Conservation (phyloP, 2,888 invertebrate genomes). For the Nomada flava region DNA sequence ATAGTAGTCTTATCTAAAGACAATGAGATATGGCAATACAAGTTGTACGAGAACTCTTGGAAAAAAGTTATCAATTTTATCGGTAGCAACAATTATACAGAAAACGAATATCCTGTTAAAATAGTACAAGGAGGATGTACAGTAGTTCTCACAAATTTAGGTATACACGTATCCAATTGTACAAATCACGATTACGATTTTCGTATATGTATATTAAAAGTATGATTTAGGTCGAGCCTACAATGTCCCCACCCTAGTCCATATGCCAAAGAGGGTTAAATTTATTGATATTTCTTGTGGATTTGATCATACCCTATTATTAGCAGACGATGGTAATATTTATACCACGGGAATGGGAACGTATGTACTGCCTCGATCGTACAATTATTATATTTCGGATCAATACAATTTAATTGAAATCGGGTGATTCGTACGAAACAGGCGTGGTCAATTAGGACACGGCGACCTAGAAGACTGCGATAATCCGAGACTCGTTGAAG, state of each 20-base stretch:
- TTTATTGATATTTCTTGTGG: constrained; percentile 90
- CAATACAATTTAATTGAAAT: constrained; percentile 5
- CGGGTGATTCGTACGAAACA: constrained; percentile 78
- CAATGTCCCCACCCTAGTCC: constrained; percentile 87
- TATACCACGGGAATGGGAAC: constrained; percentile 94
- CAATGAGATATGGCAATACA: constrained; percentile 78
- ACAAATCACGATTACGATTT: background rate
- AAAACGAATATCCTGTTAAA: constrained; percentile 75
- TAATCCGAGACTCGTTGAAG: constrained; percentile 89
- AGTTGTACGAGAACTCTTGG: constrained; percentile 76
- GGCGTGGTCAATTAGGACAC: constrained; percentile 95
- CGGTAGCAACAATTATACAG: constrained; percentile 48
- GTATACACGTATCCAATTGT: constrained; percentile 53
- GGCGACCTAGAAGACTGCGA: constrained; percentile 88
- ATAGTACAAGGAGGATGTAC: constrained; percentile 74
- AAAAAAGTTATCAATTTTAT: constrained; percentile 76
- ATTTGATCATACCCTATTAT: constrained; percentile 91
- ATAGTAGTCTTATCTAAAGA: constrained; percentile 73
- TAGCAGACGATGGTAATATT: constrained; percentile 90
- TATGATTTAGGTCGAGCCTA: constrained; percentile 85
- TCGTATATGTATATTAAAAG: background rate
- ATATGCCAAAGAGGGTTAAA: constrained; percentile 85
- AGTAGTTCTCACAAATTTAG: constrained; percentile 80
- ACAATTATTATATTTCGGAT: background rate
- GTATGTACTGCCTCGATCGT: constrained; percentile 84